Percentiles rank a stretch among this genome's conserved stretches.
Evolutionary conservation across 2,797 vertebrate species (phyloP).

Genomic region (Arnoldichthys spilopterus): DNA sequence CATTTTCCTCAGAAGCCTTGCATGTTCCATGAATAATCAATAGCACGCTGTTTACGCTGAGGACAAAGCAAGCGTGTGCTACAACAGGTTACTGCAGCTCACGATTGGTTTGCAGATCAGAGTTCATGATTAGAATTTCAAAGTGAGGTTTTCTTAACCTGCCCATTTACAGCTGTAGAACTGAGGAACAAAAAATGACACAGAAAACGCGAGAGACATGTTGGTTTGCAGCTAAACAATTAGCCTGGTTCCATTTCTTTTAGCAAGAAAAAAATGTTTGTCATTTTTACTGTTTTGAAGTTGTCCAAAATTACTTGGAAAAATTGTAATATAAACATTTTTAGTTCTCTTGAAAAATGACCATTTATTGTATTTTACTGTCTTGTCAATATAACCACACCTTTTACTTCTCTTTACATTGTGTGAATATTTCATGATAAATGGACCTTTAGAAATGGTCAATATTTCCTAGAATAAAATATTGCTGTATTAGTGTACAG

Average conservation of each 20-base stretch:
- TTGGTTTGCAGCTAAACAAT: slow-evolving; percentile 86
- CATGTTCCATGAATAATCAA: slow-evolving; percentile 75
- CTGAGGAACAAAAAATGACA: slow-evolving; percentile 69
- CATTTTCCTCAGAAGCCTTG: slow-evolving; percentile 38
- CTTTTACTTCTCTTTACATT: no score
- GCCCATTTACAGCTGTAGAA: background rate
- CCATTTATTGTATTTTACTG: no score
- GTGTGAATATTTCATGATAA: no score
- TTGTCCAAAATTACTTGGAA: no score
- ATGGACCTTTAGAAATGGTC: no score
- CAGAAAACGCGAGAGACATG: slow-evolving; percentile 70
- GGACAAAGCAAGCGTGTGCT: slow-evolving; percentile 27
- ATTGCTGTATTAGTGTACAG: no score
- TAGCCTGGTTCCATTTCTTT: slow-evolving; percentile 63
- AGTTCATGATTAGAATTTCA: slow-evolving; percentile 66
- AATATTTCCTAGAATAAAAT: no score
- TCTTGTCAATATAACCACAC: no score
- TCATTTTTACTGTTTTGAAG: no score
- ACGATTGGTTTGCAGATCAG: slow-evolving; percentile 71
- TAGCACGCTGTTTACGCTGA: slow-evolving; percentile 62
- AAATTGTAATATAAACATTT: no score
- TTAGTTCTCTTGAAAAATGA: no score
- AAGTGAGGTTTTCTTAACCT: slow-evolving; percentile 39
- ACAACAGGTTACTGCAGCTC: slow-evolving; percentile 68
- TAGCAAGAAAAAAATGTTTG: no score